Base-by-base conservation (phyloP, 1,140 invertebrate species). In the Charaxes varanes region DNA sequence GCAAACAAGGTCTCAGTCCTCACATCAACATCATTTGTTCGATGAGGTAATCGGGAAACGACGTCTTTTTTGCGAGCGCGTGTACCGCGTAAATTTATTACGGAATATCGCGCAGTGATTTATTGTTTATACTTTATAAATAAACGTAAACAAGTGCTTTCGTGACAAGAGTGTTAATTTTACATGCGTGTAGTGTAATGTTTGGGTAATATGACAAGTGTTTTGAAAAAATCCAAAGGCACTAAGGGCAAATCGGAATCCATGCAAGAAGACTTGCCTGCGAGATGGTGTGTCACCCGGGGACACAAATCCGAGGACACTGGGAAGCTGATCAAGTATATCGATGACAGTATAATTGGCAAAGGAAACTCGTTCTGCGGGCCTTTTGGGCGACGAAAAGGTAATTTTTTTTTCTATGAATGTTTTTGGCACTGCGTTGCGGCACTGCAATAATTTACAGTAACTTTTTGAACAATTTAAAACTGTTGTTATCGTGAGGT, bases 341-440 rank as follows among this genome's bases (percentile, higher is more conserved):
- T 94, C 41, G 90, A 92, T 63, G 89, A 93, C 41, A 93, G 92
- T 79, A 85, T 94, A 32, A 90, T 94, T 59, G 93, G 93, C 34
- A 93, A 90, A 63, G 89, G 90, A 54, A 89, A 89, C 47, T 90
- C 90, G 4, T 94, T 94, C 71, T 86, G 89, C 53, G 92, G 93
- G 22, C 93, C 93, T n/a, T 95, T 90, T 66, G 93, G 93, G 49
- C 80, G 90, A 23, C 85, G 93, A 67, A 92, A 92, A 90, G 92
- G 92, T 93, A 84, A 14, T 8, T 21, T 33, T 43, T 30, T 43
- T 37, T 26, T 32, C 8, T 24, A 14, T 32, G n/a, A 28, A 3
- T n/a, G n/a, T 31, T 16, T 27, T 40, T 40, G 37, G 28, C 37
- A 41, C 10, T 16, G 3, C 27, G 2, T 15, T 15, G 14, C 1